phyloP scores from a whole-genome alignment of 1,140 invertebrate species.

The Drosophila aff. region DNA sequence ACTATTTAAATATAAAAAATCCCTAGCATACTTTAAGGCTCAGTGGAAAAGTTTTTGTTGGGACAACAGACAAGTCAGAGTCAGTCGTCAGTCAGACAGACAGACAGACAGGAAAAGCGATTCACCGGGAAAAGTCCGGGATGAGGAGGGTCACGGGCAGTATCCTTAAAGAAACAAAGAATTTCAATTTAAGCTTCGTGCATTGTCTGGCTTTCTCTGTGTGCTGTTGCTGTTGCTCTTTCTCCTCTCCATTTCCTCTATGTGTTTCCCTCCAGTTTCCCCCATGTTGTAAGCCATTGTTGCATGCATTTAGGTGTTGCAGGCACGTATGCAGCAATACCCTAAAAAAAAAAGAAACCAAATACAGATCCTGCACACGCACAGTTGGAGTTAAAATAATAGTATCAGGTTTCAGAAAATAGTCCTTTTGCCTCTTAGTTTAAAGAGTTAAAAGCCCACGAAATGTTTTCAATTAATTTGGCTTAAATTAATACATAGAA shows the following conservation, averaged over 20 bases:
- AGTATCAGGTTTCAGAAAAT: not conserved
- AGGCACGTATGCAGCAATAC: slow-evolving; percentile 65
- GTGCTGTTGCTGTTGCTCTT: not conserved
- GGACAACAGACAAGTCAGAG: slow-evolving; percentile 23
- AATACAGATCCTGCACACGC: slow-evolving; percentile 12
- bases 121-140: slow-evolving; percentile 5
- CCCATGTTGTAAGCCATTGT: slow-evolving; percentile 52
- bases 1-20: slow-evolving; percentile 62
- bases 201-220: slow-evolving; percentile 37
- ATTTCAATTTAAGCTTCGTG: slow-evolving; percentile 72
- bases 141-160: slow-evolving; percentile 16
- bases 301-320: slow-evolving; percentile 77
- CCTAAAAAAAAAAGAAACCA: slow-evolving; percentile 1
- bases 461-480: not conserved
- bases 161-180: slow-evolving; percentile 72
- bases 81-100: slow-evolving; percentile 18
- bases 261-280: slow-evolving; percentile 5
- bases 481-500: not conserved
- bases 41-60: slow-evolving; percentile 40
- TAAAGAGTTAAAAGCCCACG: not conserved
- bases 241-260: slow-evolving; percentile 11
- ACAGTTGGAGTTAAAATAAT: slow-evolving; percentile 11
- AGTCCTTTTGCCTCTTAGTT: not conserved
- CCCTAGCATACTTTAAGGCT: slow-evolving; percentile 66
- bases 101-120: slow-evolving; percentile 9